phyloP scores from a whole-genome alignment of 2,888 invertebrate genomes.

The Calameuta idolon region DNA sequence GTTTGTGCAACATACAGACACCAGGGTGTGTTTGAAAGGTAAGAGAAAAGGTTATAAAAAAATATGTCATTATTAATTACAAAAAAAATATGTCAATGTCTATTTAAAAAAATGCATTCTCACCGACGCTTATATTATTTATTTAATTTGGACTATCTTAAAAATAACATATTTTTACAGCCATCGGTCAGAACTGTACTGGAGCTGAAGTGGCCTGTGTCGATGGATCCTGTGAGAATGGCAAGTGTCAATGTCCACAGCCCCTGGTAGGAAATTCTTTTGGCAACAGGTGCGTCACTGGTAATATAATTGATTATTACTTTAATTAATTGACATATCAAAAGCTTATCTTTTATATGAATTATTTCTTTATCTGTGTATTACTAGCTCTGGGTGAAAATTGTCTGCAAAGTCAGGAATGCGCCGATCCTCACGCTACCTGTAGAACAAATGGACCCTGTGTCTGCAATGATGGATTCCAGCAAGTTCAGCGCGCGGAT shows the following conservation, averaged over 20 bases:
- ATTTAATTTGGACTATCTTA: background rate
- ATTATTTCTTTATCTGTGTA: background rate
- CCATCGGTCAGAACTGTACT: background rate
- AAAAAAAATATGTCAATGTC: background rate
- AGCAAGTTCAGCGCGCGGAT: background rate
- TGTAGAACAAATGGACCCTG: background rate
- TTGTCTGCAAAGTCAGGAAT: background rate
- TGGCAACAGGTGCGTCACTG: background rate
- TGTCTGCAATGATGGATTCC: background rate
- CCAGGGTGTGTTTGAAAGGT: background rate
- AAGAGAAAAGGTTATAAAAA: background rate
- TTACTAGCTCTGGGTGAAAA: background rate
- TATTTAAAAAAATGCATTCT: background rate
- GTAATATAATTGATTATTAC: background rate
- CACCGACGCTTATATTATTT: background rate
- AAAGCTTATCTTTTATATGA: background rate
- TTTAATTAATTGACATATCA: background rate
- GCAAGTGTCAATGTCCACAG: slow-evolving; percentile 7
- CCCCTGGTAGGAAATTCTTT: slow-evolving; percentile 4
- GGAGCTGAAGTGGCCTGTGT: background rate
- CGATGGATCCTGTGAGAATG: slow-evolving; percentile 16
- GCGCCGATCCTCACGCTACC: background rate
- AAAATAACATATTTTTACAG: background rate
- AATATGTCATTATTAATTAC: background rate
- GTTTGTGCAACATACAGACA: background rate